Base-by-base conservation (phyloP, 2,797 vertebrate species). In the Chaenodraco wilsoni region DNA sequence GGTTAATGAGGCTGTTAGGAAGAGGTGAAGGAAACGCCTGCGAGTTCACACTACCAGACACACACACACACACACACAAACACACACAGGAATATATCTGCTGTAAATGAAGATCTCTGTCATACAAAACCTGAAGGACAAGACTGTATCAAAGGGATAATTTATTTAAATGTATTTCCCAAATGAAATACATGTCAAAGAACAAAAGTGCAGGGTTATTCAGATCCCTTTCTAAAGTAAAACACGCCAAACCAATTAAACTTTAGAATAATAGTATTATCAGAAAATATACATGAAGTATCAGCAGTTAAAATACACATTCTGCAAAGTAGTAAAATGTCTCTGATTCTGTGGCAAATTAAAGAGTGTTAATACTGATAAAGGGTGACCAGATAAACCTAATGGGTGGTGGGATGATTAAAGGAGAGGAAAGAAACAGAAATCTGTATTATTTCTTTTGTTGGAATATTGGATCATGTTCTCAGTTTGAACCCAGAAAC, bases 1-100 rank as follows among this genome's bases (percentile, higher is more conserved):
- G 87, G 84, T 92, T 92, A 92, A 93, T 93, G 90, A 94, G 86
- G 87, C 85, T 83, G 91, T 91, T 91, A 90, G 82, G 75, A 69
- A 71, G 87, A 89, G 83, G 81, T 83, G 85, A 81, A 77, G 85
- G 73, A 86, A 85, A 81, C 59, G 63, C 76, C 76, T 83, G 40
- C 8, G 17, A 65, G 14, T 71, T 81, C 69, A 61, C 82, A 80
- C 81, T 13, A 52, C n/a, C 64, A n/a, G 37, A 50, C 44, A 31
- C 65, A 67, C 67, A 52, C 57, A 41, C 31, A 71, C 57, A 69
- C 37, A 41, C 54, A 56, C 65, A 21, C 60, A 57, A 58, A 62
- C 59, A 57, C 52, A 65, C 61, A 37, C 7, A 55, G 67, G 71
- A 65, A 33, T 61, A 33, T 21, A 33, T 51, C 44, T 41, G 33